phyloP scores from a whole-genome alignment of 2,888 invertebrate species.

The Rhamphomyia laevipes region DNA sequence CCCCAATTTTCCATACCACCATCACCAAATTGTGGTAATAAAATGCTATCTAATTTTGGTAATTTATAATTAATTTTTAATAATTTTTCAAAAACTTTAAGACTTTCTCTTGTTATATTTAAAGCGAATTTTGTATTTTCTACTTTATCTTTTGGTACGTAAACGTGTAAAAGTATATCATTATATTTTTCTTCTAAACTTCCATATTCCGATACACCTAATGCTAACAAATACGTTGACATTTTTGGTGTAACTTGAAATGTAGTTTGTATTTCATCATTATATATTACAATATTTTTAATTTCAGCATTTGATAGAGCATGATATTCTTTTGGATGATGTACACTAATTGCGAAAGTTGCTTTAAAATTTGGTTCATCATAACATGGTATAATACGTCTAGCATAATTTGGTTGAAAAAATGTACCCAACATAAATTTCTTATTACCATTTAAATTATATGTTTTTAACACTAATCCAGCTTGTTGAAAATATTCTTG shows the following conservation, averaged over 20 bases:
- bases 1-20: slow-evolving; percentile 14
- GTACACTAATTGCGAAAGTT: slow-evolving; percentile 45
- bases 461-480: slow-evolving; percentile 1
- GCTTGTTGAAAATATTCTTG: neutral
- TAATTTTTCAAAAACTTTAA: slow-evolving; percentile 41
- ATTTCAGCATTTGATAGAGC: slow-evolving; percentile 18
- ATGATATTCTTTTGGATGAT: slow-evolving; percentile 30
- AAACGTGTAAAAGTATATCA: slow-evolving; percentile 23
- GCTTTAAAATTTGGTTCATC: slow-evolving; percentile 56
- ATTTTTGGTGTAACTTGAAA: slow-evolving; percentile 44
- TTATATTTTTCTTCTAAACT: no score
- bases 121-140: slow-evolving; percentile 42
- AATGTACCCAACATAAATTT: slow-evolving; percentile 42
- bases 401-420: slow-evolving; percentile 47
- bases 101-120: slow-evolving; percentile 44
- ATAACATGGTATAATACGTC: slow-evolving; percentile 55
- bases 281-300: neutral
- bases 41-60: slow-evolving; percentile 38
- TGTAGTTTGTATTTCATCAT: slow-evolving; percentile 14
- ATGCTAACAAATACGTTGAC: slow-evolving; percentile 59
- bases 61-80: slow-evolving; percentile 44
- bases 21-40: slow-evolving; percentile 19
- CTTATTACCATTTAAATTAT: neutral
- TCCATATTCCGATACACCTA: slow-evolving; percentile 35
- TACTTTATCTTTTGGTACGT: slow-evolving; percentile 48